Percentiles rank a stretch among this genome's conserved stretches.
Evolutionary conservation across 2,888 invertebrate genomes (phyloP).

Genomic region (Cabera pusaria): DNA sequence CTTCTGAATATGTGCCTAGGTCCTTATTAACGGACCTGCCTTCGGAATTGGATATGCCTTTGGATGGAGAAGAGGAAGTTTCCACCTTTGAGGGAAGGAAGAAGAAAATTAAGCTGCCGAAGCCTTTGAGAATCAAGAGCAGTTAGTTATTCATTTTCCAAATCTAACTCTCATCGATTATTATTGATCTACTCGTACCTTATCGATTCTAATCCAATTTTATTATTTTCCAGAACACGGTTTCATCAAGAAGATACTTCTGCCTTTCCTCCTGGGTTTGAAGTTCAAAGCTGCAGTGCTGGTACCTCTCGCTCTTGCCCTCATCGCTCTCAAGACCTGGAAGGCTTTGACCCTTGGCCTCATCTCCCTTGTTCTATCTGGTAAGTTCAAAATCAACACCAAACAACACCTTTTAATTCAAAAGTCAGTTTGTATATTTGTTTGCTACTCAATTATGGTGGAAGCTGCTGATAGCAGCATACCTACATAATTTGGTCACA

Average conservation of each 20-base stretch:
- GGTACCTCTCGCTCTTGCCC: slow-evolving; percentile 90
- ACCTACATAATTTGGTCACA: too few relatives aligned
- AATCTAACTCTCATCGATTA: too few relatives aligned
- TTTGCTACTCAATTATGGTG: too few relatives aligned
- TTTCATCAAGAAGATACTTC: slow-evolving; percentile 91
- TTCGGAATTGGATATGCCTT: slow-evolving; percentile 87
- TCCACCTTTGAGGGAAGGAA: slow-evolving; percentile 73
- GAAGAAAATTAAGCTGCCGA: slow-evolving; percentile 80
- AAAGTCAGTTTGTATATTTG: too few relatives aligned
- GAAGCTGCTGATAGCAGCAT: too few relatives aligned
- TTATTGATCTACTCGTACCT: too few relatives aligned
- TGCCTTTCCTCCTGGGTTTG: slow-evolving; percentile 92
- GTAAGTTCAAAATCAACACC: slow-evolving; percentile 51
- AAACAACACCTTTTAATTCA: too few relatives aligned
- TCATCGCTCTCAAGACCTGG: slow-evolving; percentile 95
- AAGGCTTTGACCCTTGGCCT: slow-evolving; percentile 94
- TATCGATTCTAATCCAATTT: too few relatives aligned
- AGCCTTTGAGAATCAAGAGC: slow-evolving; percentile 78
- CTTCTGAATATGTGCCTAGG: slow-evolving; percentile 85
- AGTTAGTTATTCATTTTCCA: slow-evolving; percentile 47
- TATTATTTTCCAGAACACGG: slow-evolving; percentile 86
- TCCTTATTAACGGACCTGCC: slow-evolving; percentile 85
- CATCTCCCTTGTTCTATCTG: slow-evolving; percentile 91
- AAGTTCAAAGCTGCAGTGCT: slow-evolving; percentile 94
- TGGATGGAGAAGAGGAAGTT: slow-evolving; percentile 83